Percentiles rank a stretch among this genome's conserved stretches.
These are phyloP conservation scores for Cosmorhoe ocellata DNA, from an alignment of 2,888 invertebrate species.

Conservation along the genomic window DNA sequence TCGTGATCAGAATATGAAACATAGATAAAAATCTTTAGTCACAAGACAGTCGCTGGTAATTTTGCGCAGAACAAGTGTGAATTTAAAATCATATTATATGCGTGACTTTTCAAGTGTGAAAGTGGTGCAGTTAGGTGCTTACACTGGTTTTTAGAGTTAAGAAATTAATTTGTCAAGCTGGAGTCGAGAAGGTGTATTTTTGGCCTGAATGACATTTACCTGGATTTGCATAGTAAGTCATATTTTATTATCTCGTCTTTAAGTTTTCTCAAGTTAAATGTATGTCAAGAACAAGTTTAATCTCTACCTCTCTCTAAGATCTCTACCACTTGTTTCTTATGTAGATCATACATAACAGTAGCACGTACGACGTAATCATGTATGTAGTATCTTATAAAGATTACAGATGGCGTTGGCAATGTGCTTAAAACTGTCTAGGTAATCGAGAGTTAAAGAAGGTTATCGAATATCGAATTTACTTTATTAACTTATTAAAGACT, in stretches of 20 bases:
- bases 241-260: slow-evolving; percentile 11
- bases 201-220: slow-evolving; percentile 45
- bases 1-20: slow-evolving; percentile 68
- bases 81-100: slow-evolving; percentile 21
- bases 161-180: slow-evolving; percentile 48
- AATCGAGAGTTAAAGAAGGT: too few relatives aligned
- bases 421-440: too few relatives aligned
- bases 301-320: too few relatives aligned
- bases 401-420: too few relatives aligned
- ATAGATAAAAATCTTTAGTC: slow-evolving; percentile 58
- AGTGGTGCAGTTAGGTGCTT: slow-evolving; percentile 18
- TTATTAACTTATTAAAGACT: too few relatives aligned
- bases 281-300: slow-evolving; percentile 36
- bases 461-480: too few relatives aligned
- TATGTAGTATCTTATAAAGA: too few relatives aligned
- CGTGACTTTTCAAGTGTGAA: slow-evolving; percentile 34
- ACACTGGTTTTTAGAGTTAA: slow-evolving; percentile 26
- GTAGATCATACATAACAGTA: too few relatives aligned
- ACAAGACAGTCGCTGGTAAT: slow-evolving; percentile 37
- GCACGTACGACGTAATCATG: too few relatives aligned
- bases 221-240: slow-evolving; percentile 46
- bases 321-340: too few relatives aligned
- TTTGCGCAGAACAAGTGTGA: slow-evolving; percentile 19
- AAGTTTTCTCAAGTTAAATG: slow-evolving; percentile 14
- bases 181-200: slow-evolving; percentile 61